phyloP scores from a whole-genome alignment of 2,888 invertebrate genomes.

The Pachycephus smyrnensis region DNA sequence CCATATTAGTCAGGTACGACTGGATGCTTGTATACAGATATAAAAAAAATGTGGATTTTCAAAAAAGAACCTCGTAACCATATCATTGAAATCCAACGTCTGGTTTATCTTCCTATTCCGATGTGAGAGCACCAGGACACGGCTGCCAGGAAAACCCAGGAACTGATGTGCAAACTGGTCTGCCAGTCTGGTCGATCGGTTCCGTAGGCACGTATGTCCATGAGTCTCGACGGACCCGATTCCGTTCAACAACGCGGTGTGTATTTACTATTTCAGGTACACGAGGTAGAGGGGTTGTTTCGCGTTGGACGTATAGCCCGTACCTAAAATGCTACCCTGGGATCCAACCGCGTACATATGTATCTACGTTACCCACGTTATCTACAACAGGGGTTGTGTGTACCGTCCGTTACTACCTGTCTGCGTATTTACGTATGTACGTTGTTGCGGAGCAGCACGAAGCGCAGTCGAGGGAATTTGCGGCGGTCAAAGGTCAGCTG shows the following conservation, averaged over 20 bases:
- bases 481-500: conserved; percentile 36
- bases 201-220: conserved; percentile 29
- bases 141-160: background rate
- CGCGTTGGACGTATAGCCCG: conserved; percentile 27
- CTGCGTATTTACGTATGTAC: conserved; percentile 1
- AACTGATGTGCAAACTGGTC: conserved; percentile 21
- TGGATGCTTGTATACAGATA: no score
- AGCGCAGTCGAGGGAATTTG: conserved; percentile 45
- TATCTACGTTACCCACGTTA: background rate
- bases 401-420: background rate
- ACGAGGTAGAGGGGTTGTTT: conserved; percentile 34
- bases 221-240: conserved; percentile 42
- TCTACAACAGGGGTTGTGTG: background rate
- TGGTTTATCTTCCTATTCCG: background rate
- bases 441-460: conserved; percentile 2
- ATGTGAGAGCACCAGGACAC: background rate
- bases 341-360: conserved; percentile 30
- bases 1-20: no score
- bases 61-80: background rate
- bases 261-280: conserved; percentile 53
- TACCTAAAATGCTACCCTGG: conserved; percentile 32
- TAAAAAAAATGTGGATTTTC: background rate
- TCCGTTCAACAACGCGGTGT: conserved; percentile 37
- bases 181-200: background rate
- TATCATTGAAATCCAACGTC: background rate